phyloP scores from a whole-genome alignment of 2,888 invertebrate species.

The Mesodorylaimus sp. region DNA sequence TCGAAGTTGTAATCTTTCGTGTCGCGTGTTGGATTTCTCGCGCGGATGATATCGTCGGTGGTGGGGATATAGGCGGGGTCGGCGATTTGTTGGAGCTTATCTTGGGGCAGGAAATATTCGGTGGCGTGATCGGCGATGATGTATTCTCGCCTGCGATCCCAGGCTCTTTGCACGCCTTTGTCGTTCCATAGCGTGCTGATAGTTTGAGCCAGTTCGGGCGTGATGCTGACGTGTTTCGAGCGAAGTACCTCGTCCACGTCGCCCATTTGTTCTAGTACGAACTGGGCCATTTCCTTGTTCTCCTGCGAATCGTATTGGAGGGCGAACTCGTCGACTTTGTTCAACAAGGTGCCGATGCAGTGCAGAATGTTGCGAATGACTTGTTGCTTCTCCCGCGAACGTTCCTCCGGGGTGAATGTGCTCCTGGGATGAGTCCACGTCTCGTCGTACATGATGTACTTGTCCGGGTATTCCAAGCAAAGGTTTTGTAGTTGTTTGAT shows the following conservation, averaged over 20 bases:
- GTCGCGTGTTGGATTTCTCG: slow-evolving; percentile 21
- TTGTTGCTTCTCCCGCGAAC: too few species aligned
- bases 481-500: slow-evolving; percentile 21
- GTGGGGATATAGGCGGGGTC: slow-evolving; percentile 15
- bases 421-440: slow-evolving; percentile 11
- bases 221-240: too few species aligned
- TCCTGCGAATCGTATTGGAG: too few species aligned
- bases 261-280: too few species aligned
- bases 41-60: slow-evolving; percentile 20
- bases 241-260: background rate
- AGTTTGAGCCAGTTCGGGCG: background rate
- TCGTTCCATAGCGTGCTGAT: background rate
- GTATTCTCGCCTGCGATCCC: slow-evolving; percentile 8
- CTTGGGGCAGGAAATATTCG: slow-evolving; percentile 15
- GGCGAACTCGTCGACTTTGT: too few species aligned
- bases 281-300: too few species aligned
- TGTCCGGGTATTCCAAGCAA: slow-evolving; percentile 12
- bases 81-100: slow-evolving; percentile 10
- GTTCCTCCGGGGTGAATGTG: background rate
- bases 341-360: too few species aligned
- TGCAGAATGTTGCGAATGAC: too few species aligned
- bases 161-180: background rate
- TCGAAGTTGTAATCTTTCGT: slow-evolving; percentile 21
- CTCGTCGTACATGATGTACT: slow-evolving; percentile 13
- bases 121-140: slow-evolving; percentile 18